Evolutionary conservation across 2,113 vertebrate species (phyloP).

Genomic region (Myiagra hebetior): DNA sequence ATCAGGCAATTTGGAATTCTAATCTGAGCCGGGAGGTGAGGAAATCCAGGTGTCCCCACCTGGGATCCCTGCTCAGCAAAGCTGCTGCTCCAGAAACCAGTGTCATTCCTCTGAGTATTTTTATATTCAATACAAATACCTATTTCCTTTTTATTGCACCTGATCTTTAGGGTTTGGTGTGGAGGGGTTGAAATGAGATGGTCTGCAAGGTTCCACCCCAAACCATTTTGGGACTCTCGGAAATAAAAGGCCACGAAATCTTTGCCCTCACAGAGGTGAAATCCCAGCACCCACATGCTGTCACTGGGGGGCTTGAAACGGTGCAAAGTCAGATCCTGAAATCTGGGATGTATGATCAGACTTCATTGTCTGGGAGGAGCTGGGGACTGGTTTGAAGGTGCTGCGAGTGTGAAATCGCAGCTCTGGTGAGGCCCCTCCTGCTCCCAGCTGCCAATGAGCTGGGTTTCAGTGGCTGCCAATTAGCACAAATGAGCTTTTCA

Average conservation of each 20-base stretch:
- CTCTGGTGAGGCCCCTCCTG: not conserved
- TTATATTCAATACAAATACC: not conserved
- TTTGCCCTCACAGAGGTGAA: not conserved
- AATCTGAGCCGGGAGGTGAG: not conserved
- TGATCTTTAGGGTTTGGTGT: not conserved
- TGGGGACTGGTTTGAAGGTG: not conserved
- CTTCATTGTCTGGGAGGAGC: not conserved
- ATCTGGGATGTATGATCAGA: not conserved
- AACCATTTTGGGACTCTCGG: not conserved
- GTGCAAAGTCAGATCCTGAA: not conserved
- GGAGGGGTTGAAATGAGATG: not conserved
- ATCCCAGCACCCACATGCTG: not conserved
- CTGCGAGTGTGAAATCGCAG: not conserved
- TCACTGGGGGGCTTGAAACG: not conserved
- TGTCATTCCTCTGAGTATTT: not conserved
- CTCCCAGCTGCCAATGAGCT: not conserved
- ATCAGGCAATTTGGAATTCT: not conserved
- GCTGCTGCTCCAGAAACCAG: not conserved
- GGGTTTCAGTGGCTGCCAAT: not conserved
- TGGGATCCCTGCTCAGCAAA: not conserved
- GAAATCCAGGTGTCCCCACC: not conserved
- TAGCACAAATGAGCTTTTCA: not conserved
- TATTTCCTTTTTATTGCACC: not conserved
- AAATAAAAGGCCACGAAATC: not conserved
- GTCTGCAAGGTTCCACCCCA: not conserved